Evolutionary conservation across 2,113 vertebrate genomes (phyloP).

Genomic region (Tyrannus savana): DNA sequence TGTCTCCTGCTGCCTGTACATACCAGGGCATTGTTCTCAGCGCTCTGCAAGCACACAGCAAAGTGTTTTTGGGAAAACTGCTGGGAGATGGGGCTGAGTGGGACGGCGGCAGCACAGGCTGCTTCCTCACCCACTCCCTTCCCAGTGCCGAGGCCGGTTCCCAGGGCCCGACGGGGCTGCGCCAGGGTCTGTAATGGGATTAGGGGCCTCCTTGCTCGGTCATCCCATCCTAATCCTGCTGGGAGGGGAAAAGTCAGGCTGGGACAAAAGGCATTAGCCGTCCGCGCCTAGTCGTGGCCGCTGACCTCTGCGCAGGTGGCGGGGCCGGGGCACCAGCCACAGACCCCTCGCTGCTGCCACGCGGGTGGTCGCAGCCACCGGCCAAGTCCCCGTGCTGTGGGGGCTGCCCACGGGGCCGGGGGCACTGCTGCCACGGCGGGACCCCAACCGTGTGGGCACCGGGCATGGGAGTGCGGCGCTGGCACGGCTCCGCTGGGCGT

Average conservation of each 20-base stretch:
- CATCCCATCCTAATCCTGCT: constrained; percentile 45
- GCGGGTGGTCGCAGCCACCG: not conserved
- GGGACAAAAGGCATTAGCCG: constrained; percentile 52
- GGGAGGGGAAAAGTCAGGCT: constrained; percentile 52
- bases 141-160: fast-evolving
- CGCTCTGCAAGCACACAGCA: not conserved
- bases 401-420: not conserved
- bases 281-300: not conserved
- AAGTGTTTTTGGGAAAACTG: not conserved
- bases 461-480: fast-evolving
- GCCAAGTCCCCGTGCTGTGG: fast-evolving
- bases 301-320: not conserved
- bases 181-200: constrained; percentile 37
- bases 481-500: not conserved
- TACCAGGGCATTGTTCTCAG: not conserved
- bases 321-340: not conserved
- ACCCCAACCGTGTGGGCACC: fast-evolving
- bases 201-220: constrained; percentile 34
- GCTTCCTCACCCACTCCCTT: not conserved
- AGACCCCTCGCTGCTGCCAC: not conserved
- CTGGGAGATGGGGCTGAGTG: fast-evolving
- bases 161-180: not conserved
- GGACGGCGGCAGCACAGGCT: not conserved
- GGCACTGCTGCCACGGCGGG: not conserved
- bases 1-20: fast-evolving